Conservation (phyloP, 2,113 vertebrate species). For the Macroglossus sobrinus region DNA sequence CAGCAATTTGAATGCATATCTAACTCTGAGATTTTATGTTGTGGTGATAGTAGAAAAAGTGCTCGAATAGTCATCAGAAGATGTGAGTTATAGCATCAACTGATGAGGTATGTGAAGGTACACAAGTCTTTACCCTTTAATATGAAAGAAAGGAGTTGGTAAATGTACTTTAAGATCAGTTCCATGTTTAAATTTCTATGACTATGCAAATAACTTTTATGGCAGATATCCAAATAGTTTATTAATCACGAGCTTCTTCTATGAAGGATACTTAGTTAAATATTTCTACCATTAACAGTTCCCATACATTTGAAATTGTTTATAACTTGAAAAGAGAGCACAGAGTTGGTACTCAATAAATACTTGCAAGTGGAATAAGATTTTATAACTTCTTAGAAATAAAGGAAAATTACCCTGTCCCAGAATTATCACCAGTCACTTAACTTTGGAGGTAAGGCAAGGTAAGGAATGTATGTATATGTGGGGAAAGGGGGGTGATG, state of each 20-base stretch:
- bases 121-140: not conserved
- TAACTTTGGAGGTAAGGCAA: not conserved
- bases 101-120: not conserved
- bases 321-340: not conserved
- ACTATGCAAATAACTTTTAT: not conserved
- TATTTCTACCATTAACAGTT: not conserved
- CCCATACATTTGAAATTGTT: not conserved
- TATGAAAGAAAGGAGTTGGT: not conserved
- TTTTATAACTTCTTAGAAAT: slow-evolving; percentile 7
- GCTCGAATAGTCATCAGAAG: not conserved
- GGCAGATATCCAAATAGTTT: not conserved
- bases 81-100: not conserved
- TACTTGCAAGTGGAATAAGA: not conserved
- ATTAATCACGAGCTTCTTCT: not conserved
- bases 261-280: not conserved
- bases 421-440: not conserved
- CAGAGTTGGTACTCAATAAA: not conserved
- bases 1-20: not conserved
- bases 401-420: not conserved
- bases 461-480: not conserved
- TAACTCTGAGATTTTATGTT: not conserved
- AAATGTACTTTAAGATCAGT: not conserved
- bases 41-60: not conserved
- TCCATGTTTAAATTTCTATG: not conserved
- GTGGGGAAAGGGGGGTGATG: not conserved